Evolutionary conservation across 2,797 vertebrate species (phyloP), one percentile per base, ranked within the genome.

Genomic region (Coreius guichenoti): DNA sequence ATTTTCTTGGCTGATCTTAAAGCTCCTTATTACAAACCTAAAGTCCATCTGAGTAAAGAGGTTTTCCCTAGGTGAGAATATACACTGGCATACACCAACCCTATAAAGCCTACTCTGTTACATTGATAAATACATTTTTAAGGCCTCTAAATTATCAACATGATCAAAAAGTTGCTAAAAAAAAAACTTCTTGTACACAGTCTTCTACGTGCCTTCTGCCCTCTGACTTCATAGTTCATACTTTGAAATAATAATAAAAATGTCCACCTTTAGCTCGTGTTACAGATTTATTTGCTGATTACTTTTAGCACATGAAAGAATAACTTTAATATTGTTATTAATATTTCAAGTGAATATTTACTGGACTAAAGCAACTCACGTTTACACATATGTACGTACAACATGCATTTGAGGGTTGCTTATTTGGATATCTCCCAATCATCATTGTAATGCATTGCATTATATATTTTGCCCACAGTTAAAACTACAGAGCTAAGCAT

Each of bases 1-100:
- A 95, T 99, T 81, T 98, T 98, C 90, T 86, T 98, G 93, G 97
- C 98, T 92, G 98, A 98, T 92, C 93, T 97, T 76, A 98, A 96
- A 80, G 90, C 93, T 0, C 98, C 98, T 43, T 99, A 98, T 94
- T 99, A 98, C 92, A 99, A 97, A 90, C 98, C 98, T 78, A 98
- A 96, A 92, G 94, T 99, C 0, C 75, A 88, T 80, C 92, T 95
- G 85, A 86, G 84, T 0, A 94, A 93, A 88, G 94, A 93, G 1
- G 13, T 93, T 6, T 92, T 96, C 0, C 94, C 96, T 86, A 92
- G 89, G 98, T 98, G 93, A 96, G 93, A n/a, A 47, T 54, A 68
- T 47, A 75, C 4, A 26, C n/a, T 43, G 29, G 23, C 63, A 58
- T 61, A 56, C 54, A 70, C 54, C n/a, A 47, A 8, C 2, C 36